These are phyloP conservation scores for Morpho deidamia DNA, from an alignment of 2,888 invertebrate species.

Conservation along the genomic window DNA sequence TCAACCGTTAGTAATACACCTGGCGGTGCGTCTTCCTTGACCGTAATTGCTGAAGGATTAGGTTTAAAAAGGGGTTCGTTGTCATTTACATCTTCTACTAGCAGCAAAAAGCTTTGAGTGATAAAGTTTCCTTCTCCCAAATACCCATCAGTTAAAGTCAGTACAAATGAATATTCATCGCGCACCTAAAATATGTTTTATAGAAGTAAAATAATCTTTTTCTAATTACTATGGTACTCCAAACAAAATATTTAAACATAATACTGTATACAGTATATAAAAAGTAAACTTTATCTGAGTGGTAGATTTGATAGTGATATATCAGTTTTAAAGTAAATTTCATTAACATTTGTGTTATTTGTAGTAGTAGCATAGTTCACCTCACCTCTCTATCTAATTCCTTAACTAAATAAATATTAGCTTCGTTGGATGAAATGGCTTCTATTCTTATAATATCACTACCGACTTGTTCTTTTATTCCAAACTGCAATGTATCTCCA, in stretches of 20 bases:
- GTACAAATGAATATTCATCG: conserved; percentile 92
- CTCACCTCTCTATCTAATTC: conserved; percentile 92
- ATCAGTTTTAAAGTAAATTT: no score
- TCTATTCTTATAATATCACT: conserved; percentile 91
- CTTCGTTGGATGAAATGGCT: conserved; percentile 88
- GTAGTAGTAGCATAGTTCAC: neutral
- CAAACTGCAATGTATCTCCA: conserved; percentile 89
- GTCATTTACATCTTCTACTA: conserved; percentile 95
- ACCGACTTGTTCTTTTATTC: conserved; percentile 87
- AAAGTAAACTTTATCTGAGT: no score
- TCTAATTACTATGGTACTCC: no score
- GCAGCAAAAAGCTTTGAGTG: conserved; percentile 90
- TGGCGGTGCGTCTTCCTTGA: conserved; percentile 88
- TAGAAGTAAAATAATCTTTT: no score
- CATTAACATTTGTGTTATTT: no score
- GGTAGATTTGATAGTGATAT: no score
- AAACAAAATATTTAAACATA: no score
- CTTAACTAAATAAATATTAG: conserved; percentile 91
- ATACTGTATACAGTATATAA: no score
- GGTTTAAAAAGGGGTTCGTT: conserved; percentile 93
- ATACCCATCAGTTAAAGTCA: conserved; percentile 92
- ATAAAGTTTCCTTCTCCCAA: conserved; percentile 92
- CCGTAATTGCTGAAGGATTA: conserved; percentile 88
- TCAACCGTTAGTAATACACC: conserved; percentile 88
- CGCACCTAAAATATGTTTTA: conserved; percentile 77